A percentile compares a stretch with the other conserved stretches of the same genome.
phyloP scores from a whole-genome alignment of 2,797 vertebrate genomes.

The Acestrorhynchus altus region DNA sequence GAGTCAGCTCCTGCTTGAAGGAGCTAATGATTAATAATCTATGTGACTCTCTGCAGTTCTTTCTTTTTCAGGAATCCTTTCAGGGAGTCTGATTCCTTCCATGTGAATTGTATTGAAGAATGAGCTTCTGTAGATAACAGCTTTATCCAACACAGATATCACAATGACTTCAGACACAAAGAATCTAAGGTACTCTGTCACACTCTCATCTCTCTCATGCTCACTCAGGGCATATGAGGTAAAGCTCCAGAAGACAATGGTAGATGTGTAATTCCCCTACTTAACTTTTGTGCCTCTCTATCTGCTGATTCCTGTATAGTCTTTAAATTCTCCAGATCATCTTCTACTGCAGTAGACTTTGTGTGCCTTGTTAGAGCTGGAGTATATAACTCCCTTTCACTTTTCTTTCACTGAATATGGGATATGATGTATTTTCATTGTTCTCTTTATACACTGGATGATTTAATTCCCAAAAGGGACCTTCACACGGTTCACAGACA shows the following conservation, averaged over 20 bases:
- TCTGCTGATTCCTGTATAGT: conserved; percentile 36
- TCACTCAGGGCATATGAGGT: conserved; percentile 25
- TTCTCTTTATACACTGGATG: conserved; percentile 3
- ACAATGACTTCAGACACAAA: conserved; percentile 4
- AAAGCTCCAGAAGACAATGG: conserved; percentile 21
- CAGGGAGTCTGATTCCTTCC: conserved; percentile 24
- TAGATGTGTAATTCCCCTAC: conserved; percentile 41
- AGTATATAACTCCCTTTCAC: conserved; percentile 7
- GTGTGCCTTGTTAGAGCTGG: not conserved
- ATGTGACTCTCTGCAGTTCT: not conserved
- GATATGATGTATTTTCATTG: conserved; percentile 31
- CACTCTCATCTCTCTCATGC: not conserved
- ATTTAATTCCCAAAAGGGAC: conserved; percentile 1
- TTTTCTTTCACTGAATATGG: conserved; percentile 12
- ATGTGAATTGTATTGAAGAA: conserved; percentile 16
- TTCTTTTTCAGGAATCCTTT: too few relatives aligned
- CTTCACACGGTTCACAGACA: not conserved
- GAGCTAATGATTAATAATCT: conserved; percentile 11
- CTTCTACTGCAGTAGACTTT: not conserved
- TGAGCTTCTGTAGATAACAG: conserved; percentile 11
- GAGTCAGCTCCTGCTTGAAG: conserved; percentile 24
- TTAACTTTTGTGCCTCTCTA: conserved; percentile 15
- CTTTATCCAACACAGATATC: not conserved
- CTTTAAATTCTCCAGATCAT: conserved; percentile 8
- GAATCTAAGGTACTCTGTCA: conserved; percentile 5